Conservation (phyloP, 2,113 vertebrate species). For the Pandion haliaetus region DNA sequence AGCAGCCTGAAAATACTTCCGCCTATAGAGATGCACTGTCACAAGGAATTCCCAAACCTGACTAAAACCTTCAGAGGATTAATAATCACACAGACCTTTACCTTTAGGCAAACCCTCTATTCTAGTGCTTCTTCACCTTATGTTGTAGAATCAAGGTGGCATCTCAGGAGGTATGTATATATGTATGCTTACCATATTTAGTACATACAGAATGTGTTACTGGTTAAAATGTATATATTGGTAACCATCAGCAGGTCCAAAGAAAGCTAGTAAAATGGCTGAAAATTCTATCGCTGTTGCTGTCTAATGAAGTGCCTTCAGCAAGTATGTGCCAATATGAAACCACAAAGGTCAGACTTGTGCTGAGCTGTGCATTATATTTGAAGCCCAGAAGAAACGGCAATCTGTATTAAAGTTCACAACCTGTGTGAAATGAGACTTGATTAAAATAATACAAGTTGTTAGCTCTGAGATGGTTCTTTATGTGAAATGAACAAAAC, state of each 20-base stretch:
- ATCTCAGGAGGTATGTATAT: background rate
- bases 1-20: background rate
- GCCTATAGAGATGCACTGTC: background rate
- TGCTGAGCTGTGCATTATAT: background rate
- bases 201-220: background rate
- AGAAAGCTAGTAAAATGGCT: background rate
- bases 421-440: background rate
- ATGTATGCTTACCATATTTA: background rate
- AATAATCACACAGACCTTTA: background rate
- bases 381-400: background rate
- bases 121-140: background rate
- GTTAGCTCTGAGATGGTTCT: conserved; percentile 16
- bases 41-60: background rate
- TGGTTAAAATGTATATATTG: background rate
- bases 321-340: background rate
- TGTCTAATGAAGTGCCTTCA: background rate
- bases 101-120: background rate
- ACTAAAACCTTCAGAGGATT: background rate
- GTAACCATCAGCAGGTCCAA: background rate
- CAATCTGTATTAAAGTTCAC: conserved; percentile 14
- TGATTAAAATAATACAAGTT: conserved; percentile 53
- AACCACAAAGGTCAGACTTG: conserved; percentile 1
- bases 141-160: background rate
- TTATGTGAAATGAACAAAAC: conserved; percentile 26
- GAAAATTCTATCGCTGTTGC: background rate